Evolutionary conservation across 1,140 invertebrate genomes (phyloP).

Genomic region (Danaus plexippus): DNA sequence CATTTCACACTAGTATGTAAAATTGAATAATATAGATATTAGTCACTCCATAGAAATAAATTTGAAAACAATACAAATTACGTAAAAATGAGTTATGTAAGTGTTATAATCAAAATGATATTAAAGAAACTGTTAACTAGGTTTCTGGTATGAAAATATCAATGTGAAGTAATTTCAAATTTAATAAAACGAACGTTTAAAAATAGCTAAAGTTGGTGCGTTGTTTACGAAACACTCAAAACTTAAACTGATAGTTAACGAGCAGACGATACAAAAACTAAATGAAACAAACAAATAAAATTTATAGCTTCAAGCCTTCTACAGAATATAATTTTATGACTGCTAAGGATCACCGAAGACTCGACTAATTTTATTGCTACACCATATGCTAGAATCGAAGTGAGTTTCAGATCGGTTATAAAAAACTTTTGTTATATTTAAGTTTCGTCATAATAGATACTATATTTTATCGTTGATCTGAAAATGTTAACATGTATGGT

Average conservation of each 20-base stretch:
- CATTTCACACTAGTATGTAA: too few species aligned
- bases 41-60: too few species aligned
- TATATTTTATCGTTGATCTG: conserved; percentile 9
- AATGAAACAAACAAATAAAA: conserved; percentile 45
- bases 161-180: conserved; percentile 4
- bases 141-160: not conserved
- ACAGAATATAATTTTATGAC: conserved; percentile 23
- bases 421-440: conserved; percentile 9
- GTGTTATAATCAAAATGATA: conserved; percentile 4
- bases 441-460: conserved; percentile 6
- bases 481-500: conserved; percentile 6
- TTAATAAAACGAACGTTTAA: conserved; percentile 10
- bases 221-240: conserved; percentile 21
- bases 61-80: too few species aligned
- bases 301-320: conserved; percentile 28
- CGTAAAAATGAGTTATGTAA: not conserved
- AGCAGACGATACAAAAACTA: conserved; percentile 30
- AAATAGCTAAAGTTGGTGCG: conserved; percentile 16
- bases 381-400: conserved; percentile 8
- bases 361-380: conserved; percentile 17
- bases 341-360: conserved; percentile 20
- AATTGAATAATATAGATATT: too few species aligned
- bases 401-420: conserved; percentile 8
- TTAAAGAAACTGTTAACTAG: conserved; percentile 2
- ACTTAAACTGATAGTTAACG: conserved; percentile 11